These are phyloP conservation scores for Hyles lineata DNA, from an alignment of 2,888 invertebrate genomes.

Conservation along the genomic window DNA sequence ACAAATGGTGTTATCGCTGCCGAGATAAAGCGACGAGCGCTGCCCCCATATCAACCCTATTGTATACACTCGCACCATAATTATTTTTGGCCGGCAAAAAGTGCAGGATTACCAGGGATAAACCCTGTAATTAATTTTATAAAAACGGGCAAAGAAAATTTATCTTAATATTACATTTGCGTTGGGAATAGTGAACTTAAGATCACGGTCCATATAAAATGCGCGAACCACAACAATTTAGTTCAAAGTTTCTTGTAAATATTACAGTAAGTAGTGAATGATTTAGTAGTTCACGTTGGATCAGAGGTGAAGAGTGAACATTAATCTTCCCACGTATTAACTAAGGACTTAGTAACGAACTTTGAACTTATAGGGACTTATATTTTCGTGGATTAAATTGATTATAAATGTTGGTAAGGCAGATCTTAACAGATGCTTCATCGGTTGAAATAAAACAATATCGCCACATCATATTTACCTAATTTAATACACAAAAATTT, in stretches of 20 bases:
- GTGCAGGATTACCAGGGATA: not conserved
- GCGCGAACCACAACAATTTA: not conserved
- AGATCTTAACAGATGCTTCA: not conserved
- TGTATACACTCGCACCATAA: slow-evolving; percentile 8
- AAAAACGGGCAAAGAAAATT: not conserved
- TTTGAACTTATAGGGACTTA: not conserved
- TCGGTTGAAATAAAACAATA: not conserved
- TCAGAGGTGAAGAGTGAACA: slow-evolving; percentile 1
- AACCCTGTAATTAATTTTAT: not conserved
- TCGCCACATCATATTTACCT: no score
- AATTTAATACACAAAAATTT: no score
- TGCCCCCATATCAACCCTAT: slow-evolving; percentile 51
- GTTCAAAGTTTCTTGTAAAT: slow-evolving; percentile 6
- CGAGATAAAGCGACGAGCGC: slow-evolving; percentile 62
- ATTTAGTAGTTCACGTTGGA: not conserved
- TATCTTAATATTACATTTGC: not conserved
- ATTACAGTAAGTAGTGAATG: not conserved
- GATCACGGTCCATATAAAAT: not conserved
- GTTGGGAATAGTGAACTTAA: not conserved
- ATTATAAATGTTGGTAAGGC: not conserved
- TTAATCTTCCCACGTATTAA: slow-evolving; percentile 5
- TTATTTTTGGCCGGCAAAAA: slow-evolving; percentile 15
- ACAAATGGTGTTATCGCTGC: slow-evolving; percentile 67
- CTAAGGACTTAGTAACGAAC: not conserved
- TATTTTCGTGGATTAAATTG: not conserved